Base-by-base conservation (phyloP, 1,140 invertebrate genomes). In the Philopotamus ludificatus region DNA sequence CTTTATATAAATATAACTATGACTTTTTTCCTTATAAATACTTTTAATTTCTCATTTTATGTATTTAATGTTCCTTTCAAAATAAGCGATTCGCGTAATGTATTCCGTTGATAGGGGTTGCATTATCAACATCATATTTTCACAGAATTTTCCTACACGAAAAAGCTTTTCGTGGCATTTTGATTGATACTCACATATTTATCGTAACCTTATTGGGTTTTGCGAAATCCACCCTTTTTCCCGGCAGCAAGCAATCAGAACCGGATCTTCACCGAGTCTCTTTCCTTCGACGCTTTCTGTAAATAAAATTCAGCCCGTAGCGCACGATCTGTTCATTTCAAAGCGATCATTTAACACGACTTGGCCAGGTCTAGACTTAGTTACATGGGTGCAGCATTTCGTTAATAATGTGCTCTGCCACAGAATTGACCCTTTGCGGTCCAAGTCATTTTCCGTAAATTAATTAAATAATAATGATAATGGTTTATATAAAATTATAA, bases 171-270 rank as follows among this genome's bases (percentile, higher is more conserved):
- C 21, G n/a, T 23, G 28, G 34, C 57, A 60, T 49, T 42, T 20
- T 60, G 57, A 60, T 60, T 60, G 57, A 60, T 60, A 34, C 42
- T 21, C 22, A 47, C 57, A 47, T 60, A 60, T 60, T 60, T 60
- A 60, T 60, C 39, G 34, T 23, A 42, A 57, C 53, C 28, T 57
- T 57, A 57, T 57, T 57, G 53, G 34, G 54, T 25, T 53, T 26
- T 23, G 1, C 25, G n/a, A 53, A n/a, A 2, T 16, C 16, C 18
- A 26, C 12, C 18, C 54, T 25, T 10, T 10, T 45, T 23, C 1
- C 28, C 9, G 3, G 20, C n/a, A n/a, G n/a, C n/a, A n/a, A n/a
- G n/a, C n/a, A n/a, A 42, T 47, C 44, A 16, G 44, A 20, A 4
- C 44, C 44, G 18, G 18, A 47, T 39, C 57, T 60, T 28, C 57